Base-by-base conservation (phyloP, 2,888 invertebrate genomes). In the Meiosimyza platycephala region DNA sequence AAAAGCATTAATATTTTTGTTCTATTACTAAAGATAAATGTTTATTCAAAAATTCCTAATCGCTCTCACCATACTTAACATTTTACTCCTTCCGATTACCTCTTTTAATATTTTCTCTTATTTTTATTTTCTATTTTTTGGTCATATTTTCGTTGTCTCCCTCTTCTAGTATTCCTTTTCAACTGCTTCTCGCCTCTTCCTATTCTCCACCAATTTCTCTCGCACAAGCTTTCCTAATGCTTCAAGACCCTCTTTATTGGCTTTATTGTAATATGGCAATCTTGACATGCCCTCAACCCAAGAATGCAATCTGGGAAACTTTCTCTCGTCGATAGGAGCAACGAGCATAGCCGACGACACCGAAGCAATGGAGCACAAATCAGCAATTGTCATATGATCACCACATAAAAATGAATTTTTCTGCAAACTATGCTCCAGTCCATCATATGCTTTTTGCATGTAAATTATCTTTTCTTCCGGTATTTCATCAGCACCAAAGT, bases 281-380 rank as follows among this genome's bases (percentile, higher is more conserved):
- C 83, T 81, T 63, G 87, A 80, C 78, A 88, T 79, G 22, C 85
- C 85, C 40, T 84, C 77, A 55, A 88, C 79, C 89, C 89, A 89
- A 28, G 82, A 84, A 2, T 81, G 81, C n/a, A 89, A 71, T 74
- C 86, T 86, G 3, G 88, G 88, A 73, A 85, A 88, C 71, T 84
- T 83, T n/a, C 84, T 84, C 11, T 81, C 81, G 51, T 88, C 88
- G 71, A 89, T 85, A 52, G 88, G 88, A 13, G 87, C 88, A 71
- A 88, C 82, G 15, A 78, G 77, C 55, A 84, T 84, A 1, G 85
- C 85, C 0, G 88, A 87, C 16, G 88, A 88, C 1, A 89, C 80
- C 1, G 88, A 82, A 12, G 89, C 84, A 28, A 89, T 83, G 72
- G 86, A 85, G 76, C 88, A 87, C 60, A 89, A 82, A 82, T 89